Evolutionary conservation across 2,888 invertebrate genomes (phyloP), one percentile per base, ranked within the genome.

Genomic region (Sisyra nigra): DNA sequence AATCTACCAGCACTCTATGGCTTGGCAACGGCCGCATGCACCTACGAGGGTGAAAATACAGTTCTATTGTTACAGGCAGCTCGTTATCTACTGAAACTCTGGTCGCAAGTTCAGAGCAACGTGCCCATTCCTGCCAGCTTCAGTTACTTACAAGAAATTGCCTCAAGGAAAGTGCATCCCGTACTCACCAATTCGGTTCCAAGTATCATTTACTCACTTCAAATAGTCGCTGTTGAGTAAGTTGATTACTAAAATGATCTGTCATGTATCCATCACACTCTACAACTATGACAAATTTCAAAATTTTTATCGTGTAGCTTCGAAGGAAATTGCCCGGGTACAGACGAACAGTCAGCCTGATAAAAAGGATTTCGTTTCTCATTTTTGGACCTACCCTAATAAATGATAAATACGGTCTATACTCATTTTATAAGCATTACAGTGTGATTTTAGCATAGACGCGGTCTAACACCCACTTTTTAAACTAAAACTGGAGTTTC

Each of bases 1-100:
- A 89, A 83, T 60, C 69, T 96, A 48, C 92, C 93, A n/a, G 71
- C 77, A 42, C 80, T 83, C 3, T 94, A 91, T 59, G 83, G 84
- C 2, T 68, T 80, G 53, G 76, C 80, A 32, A 87, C 88, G 1
- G 92, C 93, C 37, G 83, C 85, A 44, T 85, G 85, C 60, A 96
- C 94, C 1, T 96, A 94, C 58, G 94, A 96, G 66, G 96, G 96
- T 1, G 96, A 96, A 68, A 94, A 96, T 62, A 93, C 93, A 0
- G 94, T 96, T 15, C 71, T 96, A 60, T 66, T 85, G 45, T 67
- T 96, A 42, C 96, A 96, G 66, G 87, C 89, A 1, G 91, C 93
- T 3, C 71, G 82, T 69, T 89, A 80, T 60, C 66, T 91, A 37
- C 75, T 87, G 44, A 89, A 91, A 63, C 73, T 77, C 1, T 84